Percentiles rank a stretch among this genome's conserved stretches.
Conservation (phyloP, 2,888 invertebrate species). For the Nasonovia ribisnigri region DNA sequence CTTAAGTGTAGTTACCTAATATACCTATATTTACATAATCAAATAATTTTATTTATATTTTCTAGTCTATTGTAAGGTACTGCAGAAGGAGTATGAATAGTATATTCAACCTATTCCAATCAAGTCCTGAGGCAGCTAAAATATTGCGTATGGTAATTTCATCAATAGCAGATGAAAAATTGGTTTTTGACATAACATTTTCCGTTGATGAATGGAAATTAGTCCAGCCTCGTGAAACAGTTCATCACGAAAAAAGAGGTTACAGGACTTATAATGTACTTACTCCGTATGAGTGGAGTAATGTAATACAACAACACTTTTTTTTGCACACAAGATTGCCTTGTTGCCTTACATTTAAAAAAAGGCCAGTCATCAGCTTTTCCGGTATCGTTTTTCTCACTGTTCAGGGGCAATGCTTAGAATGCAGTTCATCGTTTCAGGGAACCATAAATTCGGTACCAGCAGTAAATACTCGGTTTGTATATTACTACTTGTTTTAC, state of each 20-base stretch:
- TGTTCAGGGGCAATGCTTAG: background rate
- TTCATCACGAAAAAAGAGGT: background rate
- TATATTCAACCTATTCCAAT: no score
- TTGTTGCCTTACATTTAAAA: constrained; percentile 28
- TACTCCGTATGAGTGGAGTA: constrained; percentile 31
- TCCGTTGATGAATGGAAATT: constrained; percentile 29
- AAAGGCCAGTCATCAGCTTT: constrained; percentile 21
- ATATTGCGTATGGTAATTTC: no score
- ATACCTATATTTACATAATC: no score
- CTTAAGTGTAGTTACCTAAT: no score
- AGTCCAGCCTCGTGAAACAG: constrained; percentile 17
- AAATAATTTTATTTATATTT: no score
- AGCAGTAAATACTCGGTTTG: constrained; percentile 33
- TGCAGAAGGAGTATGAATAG: no score
- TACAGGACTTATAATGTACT: constrained; percentile 20
- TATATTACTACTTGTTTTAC: background rate
- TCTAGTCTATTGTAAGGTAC: no score
- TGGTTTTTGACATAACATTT: constrained; percentile 7
- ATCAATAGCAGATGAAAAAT: no score
- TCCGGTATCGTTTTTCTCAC: constrained; percentile 9
- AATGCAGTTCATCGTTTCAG: constrained; percentile 33
- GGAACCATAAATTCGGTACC: constrained; percentile 38
- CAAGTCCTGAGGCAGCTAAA: no score
- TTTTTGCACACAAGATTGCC: constrained; percentile 29
- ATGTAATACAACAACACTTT: constrained; percentile 28